These are phyloP conservation scores for Urocynchramus pylzowi DNA, from an alignment of 2,113 vertebrate genomes.

Conservation along the genomic window DNA sequence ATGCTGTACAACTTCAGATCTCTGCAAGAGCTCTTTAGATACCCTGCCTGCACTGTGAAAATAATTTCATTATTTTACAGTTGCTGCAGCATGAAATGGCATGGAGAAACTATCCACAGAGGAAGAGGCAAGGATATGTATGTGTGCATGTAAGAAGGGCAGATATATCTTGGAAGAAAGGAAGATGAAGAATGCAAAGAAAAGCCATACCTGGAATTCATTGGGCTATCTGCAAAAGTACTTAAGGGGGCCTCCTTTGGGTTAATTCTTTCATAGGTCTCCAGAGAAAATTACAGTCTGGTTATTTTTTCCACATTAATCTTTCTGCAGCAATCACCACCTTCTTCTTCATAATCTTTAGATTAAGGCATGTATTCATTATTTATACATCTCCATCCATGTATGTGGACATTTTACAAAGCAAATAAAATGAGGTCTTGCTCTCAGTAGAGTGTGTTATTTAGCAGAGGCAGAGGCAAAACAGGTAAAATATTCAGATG, in stretches of 20 bases:
- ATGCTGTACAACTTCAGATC: neutral
- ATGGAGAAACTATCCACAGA: neutral
- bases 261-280: slow-evolving; percentile 12
- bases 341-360: slow-evolving; percentile 50
- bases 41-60: neutral
- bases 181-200: neutral
- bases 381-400: slow-evolving; percentile 20
- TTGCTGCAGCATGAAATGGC: neutral
- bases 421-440: neutral
- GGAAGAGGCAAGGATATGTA: neutral
- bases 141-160: neutral
- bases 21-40: neutral
- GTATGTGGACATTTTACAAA: neutral
- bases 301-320: slow-evolving; percentile 24
- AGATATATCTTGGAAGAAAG: neutral
- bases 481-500: neutral
- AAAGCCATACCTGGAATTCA: slow-evolving; percentile 26
- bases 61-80: neutral
- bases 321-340: slow-evolving; percentile 16
- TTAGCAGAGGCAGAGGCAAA: neutral
- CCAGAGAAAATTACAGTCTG: slow-evolving; percentile 37
- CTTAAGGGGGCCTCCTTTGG: slow-evolving; percentile 32
- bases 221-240: slow-evolving; percentile 26
- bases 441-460: neutral
- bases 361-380: slow-evolving; percentile 46